Evolutionary conservation across 2,113 vertebrate species (phyloP).

Genomic region (Arvicanthis niloticus): DNA sequence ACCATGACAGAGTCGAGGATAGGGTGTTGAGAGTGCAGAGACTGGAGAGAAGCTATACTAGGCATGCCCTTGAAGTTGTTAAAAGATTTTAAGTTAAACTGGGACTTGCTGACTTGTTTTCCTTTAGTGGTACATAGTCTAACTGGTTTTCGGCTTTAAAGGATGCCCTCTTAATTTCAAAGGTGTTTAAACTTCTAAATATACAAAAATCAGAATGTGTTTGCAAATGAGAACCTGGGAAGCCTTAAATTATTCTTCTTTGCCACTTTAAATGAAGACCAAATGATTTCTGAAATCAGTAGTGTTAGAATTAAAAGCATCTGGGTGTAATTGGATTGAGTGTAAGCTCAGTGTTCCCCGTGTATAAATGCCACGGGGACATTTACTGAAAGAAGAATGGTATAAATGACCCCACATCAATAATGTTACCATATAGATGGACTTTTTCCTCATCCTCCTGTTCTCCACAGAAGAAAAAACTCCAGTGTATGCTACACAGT

Average conservation of each 20-base stretch:
- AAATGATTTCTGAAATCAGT: conserved; percentile 49
- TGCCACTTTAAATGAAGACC: conserved; percentile 42
- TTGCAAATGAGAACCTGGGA: conserved; percentile 8
- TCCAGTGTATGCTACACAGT: neutral
- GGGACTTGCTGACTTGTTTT: neutral
- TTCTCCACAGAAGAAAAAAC: neutral
- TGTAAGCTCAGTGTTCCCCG: neutral
- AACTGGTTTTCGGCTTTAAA: conserved; percentile 35
- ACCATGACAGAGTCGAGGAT: neutral
- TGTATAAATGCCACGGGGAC: conserved; percentile 1
- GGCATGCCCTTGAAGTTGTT: neutral
- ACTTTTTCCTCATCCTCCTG: neutral
- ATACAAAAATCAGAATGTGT: conserved; percentile 24
- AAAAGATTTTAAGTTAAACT: neutral
- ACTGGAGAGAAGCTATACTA: neutral
- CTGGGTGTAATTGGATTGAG: conserved; percentile 6
- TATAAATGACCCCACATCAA: neutral
- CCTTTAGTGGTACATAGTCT: neutral
- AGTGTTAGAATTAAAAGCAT: conserved; percentile 42
- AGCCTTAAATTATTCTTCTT: conserved; percentile 55
- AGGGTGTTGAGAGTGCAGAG: neutral
- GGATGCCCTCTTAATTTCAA: conserved; percentile 21
- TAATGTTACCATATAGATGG: neutral
- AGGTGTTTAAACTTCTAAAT: conserved; percentile 32
- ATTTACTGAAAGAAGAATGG: conserved; percentile 27